Conservation (phyloP, 2,888 invertebrate genomes). For the Microplitis deprimator region DNA sequence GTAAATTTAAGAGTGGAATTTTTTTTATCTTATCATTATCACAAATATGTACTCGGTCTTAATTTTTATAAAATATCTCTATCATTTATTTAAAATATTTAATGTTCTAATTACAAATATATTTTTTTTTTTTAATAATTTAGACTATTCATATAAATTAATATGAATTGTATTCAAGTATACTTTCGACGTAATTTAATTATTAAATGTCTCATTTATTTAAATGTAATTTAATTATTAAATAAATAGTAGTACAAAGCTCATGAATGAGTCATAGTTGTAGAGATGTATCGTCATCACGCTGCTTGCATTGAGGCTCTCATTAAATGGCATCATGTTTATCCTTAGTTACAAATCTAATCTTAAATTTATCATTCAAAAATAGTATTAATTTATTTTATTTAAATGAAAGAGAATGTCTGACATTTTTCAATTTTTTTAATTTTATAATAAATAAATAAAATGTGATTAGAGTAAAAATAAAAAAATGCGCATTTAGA, state of each 20-base stretch:
- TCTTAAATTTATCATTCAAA: not conserved
- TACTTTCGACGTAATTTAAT: not conserved
- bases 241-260: not conserved
- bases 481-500: too few relatives aligned
- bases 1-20: not conserved
- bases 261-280: not conserved
- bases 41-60: not conserved
- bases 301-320: not conserved
- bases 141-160: not conserved
- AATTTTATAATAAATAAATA: too few relatives aligned
- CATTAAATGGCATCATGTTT: slow-evolving; percentile 2
- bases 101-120: not conserved
- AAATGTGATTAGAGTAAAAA: too few relatives aligned
- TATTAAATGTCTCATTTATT: not conserved
- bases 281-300: not conserved
- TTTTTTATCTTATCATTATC: slow-evolving; percentile 18
- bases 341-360: not conserved
- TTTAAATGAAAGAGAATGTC: too few relatives aligned
- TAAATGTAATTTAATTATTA: not conserved
- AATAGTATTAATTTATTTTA: too few relatives aligned
- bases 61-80: not conserved
- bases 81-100: not conserved
- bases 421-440: too few relatives aligned
- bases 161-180: not conserved
- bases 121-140: not conserved